Percentiles rank a stretch among this genome's conserved stretches.
Evolutionary conservation across 2,113 vertebrate species (phyloP).

Genomic region (Symphodus melops): DNA sequence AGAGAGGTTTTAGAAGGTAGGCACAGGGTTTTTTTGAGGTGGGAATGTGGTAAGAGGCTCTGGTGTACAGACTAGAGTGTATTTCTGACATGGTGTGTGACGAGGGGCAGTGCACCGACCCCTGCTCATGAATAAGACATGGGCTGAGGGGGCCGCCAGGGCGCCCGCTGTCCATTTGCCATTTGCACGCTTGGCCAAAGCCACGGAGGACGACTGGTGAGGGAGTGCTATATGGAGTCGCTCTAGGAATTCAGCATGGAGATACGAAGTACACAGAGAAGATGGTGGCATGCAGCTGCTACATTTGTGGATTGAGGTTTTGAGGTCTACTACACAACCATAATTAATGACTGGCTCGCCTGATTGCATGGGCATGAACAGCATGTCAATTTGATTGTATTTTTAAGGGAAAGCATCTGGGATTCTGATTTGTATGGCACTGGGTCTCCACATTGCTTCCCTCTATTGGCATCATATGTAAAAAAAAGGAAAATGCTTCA

Average conservation of each 20-base stretch:
- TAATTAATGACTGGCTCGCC: constrained; percentile 60
- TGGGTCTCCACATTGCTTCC: constrained; percentile 4
- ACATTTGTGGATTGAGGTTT: constrained; percentile 58
- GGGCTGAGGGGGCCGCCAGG: constrained; percentile 57
- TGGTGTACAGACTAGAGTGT: constrained; percentile 58
- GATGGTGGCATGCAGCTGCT: constrained; percentile 47
- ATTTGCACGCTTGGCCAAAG: constrained; percentile 81
- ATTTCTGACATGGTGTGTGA: constrained; percentile 75
- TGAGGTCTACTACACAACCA: constrained; percentile 48
- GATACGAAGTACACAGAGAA: constrained; percentile 56
- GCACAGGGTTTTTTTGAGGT: constrained; percentile 46
- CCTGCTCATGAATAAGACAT: constrained; percentile 84
- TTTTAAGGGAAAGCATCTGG: constrained; percentile 57
- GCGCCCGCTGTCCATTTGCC: constrained; percentile 77
- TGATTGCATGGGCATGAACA: constrained; percentile 53
- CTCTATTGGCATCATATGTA: neutral
- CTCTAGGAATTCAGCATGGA: constrained; percentile 50
- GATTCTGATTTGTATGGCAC: constrained; percentile 31
- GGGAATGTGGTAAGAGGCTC: constrained; percentile 47
- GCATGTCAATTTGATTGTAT: constrained; percentile 52
- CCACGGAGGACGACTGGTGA: constrained; percentile 67
- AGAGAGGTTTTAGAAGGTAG: constrained; percentile 59
- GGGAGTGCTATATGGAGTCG: constrained; percentile 54
- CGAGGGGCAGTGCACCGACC: constrained; percentile 63
- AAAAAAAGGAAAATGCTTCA: constrained; percentile 12